A percentile compares a stretch with the other conserved stretches of the same genome.
Conservation (phyloP, 2,113 vertebrate genomes). For the Solenodon paradoxus region DNA sequence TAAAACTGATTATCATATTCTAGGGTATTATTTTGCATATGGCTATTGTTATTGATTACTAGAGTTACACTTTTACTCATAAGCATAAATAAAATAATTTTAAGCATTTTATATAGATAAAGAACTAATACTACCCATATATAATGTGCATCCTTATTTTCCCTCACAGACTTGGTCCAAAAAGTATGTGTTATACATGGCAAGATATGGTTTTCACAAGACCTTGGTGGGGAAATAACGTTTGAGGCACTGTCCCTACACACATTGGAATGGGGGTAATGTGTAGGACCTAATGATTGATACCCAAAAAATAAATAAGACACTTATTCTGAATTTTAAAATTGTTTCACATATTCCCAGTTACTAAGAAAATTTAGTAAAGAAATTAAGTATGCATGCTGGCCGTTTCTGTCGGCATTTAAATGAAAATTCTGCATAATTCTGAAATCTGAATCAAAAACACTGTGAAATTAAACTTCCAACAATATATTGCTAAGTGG, state of each 20-base stretch:
- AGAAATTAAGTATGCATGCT: neutral
- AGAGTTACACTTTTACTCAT: too few species aligned
- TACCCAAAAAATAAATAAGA: neutral
- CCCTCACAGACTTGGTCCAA: too few species aligned
- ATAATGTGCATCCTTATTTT: too few species aligned
- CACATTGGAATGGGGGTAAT: neutral
- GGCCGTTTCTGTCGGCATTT: neutral
- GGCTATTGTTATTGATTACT: too few species aligned
- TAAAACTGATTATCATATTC: too few species aligned
- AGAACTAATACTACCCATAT: too few species aligned
- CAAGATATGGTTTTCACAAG: too few species aligned
- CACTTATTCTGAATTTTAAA: neutral
- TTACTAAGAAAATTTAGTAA: conserved; percentile 28
- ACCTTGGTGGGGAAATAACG: conserved; percentile 45
- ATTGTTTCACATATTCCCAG: neutral
- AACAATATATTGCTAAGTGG: neutral
- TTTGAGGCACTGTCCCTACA: conserved; percentile 13
- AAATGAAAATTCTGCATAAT: conserved; percentile 16
- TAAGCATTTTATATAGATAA: too few species aligned
- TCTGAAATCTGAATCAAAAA: conserved; percentile 24
- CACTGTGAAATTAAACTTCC: neutral
- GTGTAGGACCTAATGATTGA: neutral
- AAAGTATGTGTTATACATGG: too few species aligned
- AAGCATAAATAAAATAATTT: too few species aligned
- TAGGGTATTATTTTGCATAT: too few species aligned